Base-by-base conservation (phyloP, 1,140 invertebrate species). In the Cataglyphis hispanica region DNA sequence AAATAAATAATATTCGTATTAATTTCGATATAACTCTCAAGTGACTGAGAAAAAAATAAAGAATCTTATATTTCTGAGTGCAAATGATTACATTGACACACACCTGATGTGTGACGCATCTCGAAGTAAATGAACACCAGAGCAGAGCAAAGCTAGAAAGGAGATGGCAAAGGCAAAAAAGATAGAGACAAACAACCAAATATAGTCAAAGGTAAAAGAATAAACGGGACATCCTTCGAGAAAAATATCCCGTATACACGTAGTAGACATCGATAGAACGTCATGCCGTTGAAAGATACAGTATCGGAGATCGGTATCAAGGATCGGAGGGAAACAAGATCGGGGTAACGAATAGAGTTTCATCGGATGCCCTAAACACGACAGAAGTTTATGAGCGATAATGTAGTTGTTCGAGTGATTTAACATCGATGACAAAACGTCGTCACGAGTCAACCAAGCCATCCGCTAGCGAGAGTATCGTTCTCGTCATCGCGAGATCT, bases 271-370 rank as follows among this genome's bases (percentile, higher is more conserved):
- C 27, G 78, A 83, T 43, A 83, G 78, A 83, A 37, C 27, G 7
- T 83, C 78, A 83, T 83, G 78, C 78, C 78, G 50, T 27, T 83
- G 78, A 74, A 74, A 74, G 67, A 81, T 56, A 69, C 22, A 56
- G 22, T 43, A 83, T 69, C 69, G 67, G 78, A 83, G 67, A 83
- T 64, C 22, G 22, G 81, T 50, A n/a, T 77, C 56, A 19, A 43
- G 56, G 27, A 27, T 72, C 46, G 40, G 50, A 56, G 75, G 75
- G 40, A 16, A 16, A 43, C 27, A 66, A 70, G 37, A 70, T 83
- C 56, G 50, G 63, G 74, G 50, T 76, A 40, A 13, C 87, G 50
- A 86, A 64, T 70, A 58, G 83, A 69, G n/a, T 88, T 72, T 31
- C 67, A 31, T 72, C n/a, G 25, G 53, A 37, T 81, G 25, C 2